These are phyloP conservation scores for Metaphire vulgaris DNA, from an alignment of 1,140 invertebrate species.

Conservation along the genomic window DNA sequence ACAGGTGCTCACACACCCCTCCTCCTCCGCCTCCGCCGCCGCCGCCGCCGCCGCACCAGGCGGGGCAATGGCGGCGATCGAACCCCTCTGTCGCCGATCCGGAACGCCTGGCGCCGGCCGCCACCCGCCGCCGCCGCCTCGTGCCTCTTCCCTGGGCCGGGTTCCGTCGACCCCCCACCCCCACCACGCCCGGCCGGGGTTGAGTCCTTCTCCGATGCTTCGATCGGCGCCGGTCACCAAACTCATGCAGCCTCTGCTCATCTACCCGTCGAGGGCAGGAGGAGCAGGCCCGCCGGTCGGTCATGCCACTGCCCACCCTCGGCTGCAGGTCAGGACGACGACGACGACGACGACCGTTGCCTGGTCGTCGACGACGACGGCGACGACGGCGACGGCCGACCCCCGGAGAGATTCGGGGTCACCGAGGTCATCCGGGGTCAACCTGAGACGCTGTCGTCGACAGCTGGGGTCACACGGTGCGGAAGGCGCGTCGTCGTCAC, in stretches of 20 bases:
- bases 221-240: slow-evolving; percentile 3
- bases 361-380: neutral
- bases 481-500: neutral
- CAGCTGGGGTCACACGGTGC: neutral
- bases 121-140: too few species aligned
- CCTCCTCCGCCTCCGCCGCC: too few species aligned
- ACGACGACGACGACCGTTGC: neutral
- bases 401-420: too few species aligned
- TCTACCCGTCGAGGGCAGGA: slow-evolving; percentile 11
- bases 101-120: too few species aligned
- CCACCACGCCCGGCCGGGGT: too few species aligned
- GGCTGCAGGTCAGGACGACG: neutral
- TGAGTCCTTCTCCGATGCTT: too few species aligned
- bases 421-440: too few species aligned
- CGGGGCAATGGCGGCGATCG: too few species aligned
- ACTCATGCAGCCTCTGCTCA: slow-evolving; percentile 11
- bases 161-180: neutral
- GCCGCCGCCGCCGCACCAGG: too few species aligned
- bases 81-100: too few species aligned
- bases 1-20: slow-evolving; percentile 26
- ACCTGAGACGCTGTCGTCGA: too few species aligned
- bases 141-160: neutral
- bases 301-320: neutral
- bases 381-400: neutral
- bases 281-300: neutral